These are phyloP conservation scores for Eristalinus sepulchralis DNA, from an alignment of 2,888 invertebrate genomes.

Conservation along the genomic window DNA sequence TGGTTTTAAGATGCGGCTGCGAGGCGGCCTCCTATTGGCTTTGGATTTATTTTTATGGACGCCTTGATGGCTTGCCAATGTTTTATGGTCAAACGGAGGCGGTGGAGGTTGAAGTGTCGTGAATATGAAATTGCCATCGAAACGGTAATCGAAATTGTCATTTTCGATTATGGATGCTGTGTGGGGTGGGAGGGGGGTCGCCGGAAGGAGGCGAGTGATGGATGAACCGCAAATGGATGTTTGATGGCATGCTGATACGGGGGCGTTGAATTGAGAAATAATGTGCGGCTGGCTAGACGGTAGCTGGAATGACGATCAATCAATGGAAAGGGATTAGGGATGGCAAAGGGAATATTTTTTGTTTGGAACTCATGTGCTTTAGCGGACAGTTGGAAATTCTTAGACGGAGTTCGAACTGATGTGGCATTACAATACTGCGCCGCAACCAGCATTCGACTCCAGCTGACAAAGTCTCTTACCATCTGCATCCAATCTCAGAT, in stretches of 20 bases:
- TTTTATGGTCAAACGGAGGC: slow-evolving; percentile 33
- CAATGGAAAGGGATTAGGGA: no score
- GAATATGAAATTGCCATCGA: background rate
- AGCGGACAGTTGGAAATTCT: no score
- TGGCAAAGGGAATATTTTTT: no score
- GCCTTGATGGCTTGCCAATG: slow-evolving; percentile 54
- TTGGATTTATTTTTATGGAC: slow-evolving; percentile 67
- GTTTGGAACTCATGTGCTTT: no score
- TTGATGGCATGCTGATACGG: background rate
- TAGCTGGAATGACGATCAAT: background rate
- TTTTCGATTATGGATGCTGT: background rate
- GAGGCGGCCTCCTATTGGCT: slow-evolving; percentile 37
- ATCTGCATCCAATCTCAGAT: no score
- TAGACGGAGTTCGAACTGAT: no score
- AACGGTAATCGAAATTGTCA: background rate
- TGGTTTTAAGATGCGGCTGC: slow-evolving; percentile 44
- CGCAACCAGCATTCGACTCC: no score
- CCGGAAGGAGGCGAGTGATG: background rate
- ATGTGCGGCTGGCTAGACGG: background rate
- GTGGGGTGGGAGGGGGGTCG: background rate
- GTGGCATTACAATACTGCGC: no score
- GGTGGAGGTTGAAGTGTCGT: background rate
- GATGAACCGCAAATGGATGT: background rate
- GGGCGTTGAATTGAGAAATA: background rate
- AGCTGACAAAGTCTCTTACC: no score